phyloP scores from a whole-genome alignment of 2,797 vertebrate species.

The Myotis findleyi region DNA sequence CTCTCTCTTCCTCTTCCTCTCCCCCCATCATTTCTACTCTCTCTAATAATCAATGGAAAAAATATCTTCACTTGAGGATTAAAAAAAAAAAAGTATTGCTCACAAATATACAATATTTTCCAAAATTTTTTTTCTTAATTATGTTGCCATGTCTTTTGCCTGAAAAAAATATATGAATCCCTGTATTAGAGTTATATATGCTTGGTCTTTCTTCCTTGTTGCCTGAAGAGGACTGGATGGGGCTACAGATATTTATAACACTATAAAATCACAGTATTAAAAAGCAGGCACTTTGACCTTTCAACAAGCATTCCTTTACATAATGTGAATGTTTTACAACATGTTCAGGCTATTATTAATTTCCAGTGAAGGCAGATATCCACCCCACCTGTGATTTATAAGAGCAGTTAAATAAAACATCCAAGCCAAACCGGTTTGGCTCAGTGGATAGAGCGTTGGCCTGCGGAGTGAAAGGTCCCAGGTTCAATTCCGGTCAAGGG shows the following conservation, averaged over 20 bases:
- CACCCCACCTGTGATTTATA: not conserved
- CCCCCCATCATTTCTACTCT: too few species aligned
- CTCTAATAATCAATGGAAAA: too few species aligned
- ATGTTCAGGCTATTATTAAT: slow-evolving; percentile 6
- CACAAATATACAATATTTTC: not conserved
- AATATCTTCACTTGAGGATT: too few species aligned
- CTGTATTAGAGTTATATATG: not conserved
- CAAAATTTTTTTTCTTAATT: not conserved
- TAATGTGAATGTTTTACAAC: not conserved
- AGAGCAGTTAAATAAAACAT: not conserved
- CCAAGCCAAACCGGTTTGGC: not conserved
- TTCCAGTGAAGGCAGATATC: not conserved
- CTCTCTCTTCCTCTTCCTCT: too few species aligned
- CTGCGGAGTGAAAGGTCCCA: too few species aligned
- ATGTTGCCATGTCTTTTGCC: not conserved
- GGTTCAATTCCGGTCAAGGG: too few species aligned
- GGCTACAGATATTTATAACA: not conserved
- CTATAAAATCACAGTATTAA: not conserved
- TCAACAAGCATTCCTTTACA: not conserved
- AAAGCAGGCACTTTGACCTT: not conserved
- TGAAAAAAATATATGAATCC: not conserved
- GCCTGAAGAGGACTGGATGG: not conserved
- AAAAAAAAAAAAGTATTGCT: not conserved
- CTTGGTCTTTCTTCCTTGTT: not conserved
- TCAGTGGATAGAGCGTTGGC: too few species aligned